phyloP scores from a whole-genome alignment of 2,113 vertebrate species.

The Chloropsis hardwickii region DNA sequence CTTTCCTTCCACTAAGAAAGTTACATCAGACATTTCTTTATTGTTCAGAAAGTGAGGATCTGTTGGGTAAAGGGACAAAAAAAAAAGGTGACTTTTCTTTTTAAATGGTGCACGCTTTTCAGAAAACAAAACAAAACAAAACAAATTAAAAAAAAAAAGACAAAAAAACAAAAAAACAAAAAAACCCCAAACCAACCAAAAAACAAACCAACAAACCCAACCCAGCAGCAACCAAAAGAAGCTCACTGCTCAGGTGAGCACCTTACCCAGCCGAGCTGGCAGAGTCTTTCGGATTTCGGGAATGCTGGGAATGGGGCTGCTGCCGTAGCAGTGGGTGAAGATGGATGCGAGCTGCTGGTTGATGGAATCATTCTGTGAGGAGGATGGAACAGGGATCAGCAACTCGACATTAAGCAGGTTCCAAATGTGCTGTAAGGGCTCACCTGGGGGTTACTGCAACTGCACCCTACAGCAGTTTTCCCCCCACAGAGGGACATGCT shows the following conservation, averaged over 20 bases:
- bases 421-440: not conserved
- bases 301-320: slow-evolving; percentile 87
- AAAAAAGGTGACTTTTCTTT: not conserved
- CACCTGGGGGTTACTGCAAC: not conserved
- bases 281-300: slow-evolving; percentile 82
- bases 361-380: slow-evolving; percentile 85
- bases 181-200: too few species aligned
- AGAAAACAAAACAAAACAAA: not conserved
- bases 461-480: not conserved
- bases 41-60: slow-evolving; percentile 98
- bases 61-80: not conserved
- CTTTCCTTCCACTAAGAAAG: slow-evolving; percentile 91
- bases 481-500: not conserved
- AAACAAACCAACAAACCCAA: too few species aligned
- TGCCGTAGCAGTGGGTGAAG: slow-evolving; percentile 91
- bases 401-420: accelerated
- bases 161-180: too few species aligned
- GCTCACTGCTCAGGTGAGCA: not conserved
- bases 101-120: not conserved
- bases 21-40: slow-evolving; percentile 96
- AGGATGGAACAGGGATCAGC: not conserved
- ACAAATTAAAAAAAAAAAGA: not conserved
- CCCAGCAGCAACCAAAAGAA: not conserved
- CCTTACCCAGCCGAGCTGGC: slow-evolving; percentile 89
- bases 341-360: slow-evolving; percentile 87